These are phyloP conservation scores for Euplagia quadripunctaria DNA, from an alignment of 2,888 invertebrate species.

Conservation along the genomic window DNA sequence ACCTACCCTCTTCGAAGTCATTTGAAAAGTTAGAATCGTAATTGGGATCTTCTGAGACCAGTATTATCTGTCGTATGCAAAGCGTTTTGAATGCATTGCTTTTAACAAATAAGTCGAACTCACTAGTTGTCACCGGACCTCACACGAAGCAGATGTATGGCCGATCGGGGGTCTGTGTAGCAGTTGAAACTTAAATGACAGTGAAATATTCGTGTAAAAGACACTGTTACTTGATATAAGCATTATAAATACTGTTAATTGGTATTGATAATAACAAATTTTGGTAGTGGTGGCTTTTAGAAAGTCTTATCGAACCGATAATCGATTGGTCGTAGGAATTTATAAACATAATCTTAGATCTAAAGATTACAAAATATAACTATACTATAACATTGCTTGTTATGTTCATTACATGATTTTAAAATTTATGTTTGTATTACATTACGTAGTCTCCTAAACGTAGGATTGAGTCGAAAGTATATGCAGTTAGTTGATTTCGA, in stretches of 20 bases:
- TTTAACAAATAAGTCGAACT: conserved; percentile 40
- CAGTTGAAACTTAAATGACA: conserved; percentile 11
- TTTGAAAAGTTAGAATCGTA: conserved; percentile 3
- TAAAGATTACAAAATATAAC: neutral
- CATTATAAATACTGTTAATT: conserved; percentile 3
- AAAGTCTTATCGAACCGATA: neutral
- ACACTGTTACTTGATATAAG: conserved; percentile 9
- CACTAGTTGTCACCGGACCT: conserved; percentile 32
- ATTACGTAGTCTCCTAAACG: too few relatives aligned
- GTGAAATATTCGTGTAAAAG: conserved; percentile 13
- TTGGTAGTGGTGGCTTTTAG: neutral
- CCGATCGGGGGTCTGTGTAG: conserved; percentile 7
- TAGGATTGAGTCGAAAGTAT: too few relatives aligned
- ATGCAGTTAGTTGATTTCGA: too few relatives aligned
- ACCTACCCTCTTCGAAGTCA: neutral
- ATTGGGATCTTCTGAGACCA: neutral
- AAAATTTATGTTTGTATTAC: neutral
- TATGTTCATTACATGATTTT: neutral
- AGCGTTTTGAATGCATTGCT: conserved; percentile 43
- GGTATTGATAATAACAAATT: neutral
- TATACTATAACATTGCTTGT: neutral
- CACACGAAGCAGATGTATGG: conserved; percentile 38
- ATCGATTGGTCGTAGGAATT: neutral
- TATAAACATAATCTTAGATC: neutral
- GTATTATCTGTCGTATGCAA: conserved; percentile 48